phyloP scores from a whole-genome alignment of 2,797 vertebrate species.

The Typhlichthys eigenmanni region DNA sequence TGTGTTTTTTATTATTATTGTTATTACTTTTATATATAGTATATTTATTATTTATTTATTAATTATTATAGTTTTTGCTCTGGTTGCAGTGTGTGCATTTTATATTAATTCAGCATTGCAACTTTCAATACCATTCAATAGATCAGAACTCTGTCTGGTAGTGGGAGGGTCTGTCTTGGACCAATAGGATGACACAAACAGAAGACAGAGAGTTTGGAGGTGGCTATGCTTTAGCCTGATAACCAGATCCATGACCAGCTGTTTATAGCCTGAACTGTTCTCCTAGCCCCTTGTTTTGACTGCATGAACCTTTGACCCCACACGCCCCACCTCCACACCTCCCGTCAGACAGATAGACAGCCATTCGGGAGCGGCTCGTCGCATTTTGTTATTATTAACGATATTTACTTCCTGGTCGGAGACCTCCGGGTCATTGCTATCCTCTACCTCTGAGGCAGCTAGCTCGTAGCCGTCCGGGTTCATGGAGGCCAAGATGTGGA shows the following conservation, averaged over 20 bases:
- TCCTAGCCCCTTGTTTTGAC: neutral
- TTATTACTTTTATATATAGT: too few species aligned
- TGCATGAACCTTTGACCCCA: neutral
- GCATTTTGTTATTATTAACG: slow-evolving; percentile 66
- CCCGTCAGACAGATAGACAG: slow-evolving; percentile 31
- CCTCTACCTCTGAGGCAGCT: slow-evolving; percentile 91
- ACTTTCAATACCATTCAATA: neutral
- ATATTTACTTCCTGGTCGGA: slow-evolving; percentile 84
- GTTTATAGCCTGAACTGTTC: neutral
- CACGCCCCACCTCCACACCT: slow-evolving; percentile 28
- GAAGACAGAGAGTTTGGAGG: slow-evolving; percentile 29
- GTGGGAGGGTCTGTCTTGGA: slow-evolving; percentile 38
- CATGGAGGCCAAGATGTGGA: slow-evolving; percentile 95
- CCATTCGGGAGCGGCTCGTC: slow-evolving; percentile 57
- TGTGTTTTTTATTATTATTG: too few species aligned
- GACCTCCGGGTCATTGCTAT: slow-evolving; percentile 79
- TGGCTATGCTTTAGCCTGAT: slow-evolving; percentile 3
- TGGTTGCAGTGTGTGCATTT: too few species aligned
- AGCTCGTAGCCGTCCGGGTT: slow-evolving; percentile 97
- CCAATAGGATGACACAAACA: slow-evolving; percentile 14
- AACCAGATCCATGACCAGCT: slow-evolving; percentile 1
- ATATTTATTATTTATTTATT: too few species aligned
- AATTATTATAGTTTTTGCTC: too few species aligned
- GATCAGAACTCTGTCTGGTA: slow-evolving; percentile 42
- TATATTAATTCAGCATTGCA: too few species aligned